Evolutionary conservation across 2,113 vertebrate genomes (phyloP).

Genomic region (Hepsetus odoe): DNA sequence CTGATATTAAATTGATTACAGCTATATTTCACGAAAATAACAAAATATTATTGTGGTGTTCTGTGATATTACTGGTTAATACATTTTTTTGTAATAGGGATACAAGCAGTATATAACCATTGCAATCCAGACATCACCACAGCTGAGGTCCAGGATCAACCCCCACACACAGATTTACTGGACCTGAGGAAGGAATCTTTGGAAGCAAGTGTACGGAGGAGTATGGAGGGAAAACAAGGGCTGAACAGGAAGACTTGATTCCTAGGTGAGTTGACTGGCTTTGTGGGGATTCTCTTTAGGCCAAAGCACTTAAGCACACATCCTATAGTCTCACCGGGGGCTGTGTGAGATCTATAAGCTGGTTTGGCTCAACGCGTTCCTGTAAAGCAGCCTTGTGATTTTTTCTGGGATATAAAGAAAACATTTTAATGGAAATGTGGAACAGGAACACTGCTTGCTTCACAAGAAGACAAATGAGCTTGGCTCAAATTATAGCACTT

Average conservation of each 20-base stretch:
- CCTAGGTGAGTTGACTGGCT: constrained; percentile 56
- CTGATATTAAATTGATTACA: background rate
- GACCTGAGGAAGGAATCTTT: constrained; percentile 40
- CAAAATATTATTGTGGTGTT: background rate
- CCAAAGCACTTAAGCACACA: constrained; percentile 37
- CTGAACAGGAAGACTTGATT: constrained; percentile 59
- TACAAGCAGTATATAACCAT: constrained; percentile 11
- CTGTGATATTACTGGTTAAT: background rate
- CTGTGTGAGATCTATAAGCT: constrained; percentile 42
- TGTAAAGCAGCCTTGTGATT: background rate
- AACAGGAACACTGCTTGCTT: background rate
- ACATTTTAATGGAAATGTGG: background rate
- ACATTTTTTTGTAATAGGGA: background rate
- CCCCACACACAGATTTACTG: constrained; percentile 58
- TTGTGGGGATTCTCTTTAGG: constrained; percentile 24
- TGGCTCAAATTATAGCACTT: background rate
- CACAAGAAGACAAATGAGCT: background rate
- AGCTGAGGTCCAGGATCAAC: constrained; percentile 48
- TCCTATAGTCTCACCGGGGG: constrained; percentile 21
- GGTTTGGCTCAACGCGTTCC: constrained; percentile 31
- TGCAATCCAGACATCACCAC: constrained; percentile 26
- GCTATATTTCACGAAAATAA: no score
- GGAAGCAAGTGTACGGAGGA: constrained; percentile 36
- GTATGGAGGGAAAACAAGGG: constrained; percentile 35
- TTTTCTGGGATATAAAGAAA: background rate